phyloP scores from a whole-genome alignment of 2,888 invertebrate genomes.

The Tryphoninae sp. region DNA sequence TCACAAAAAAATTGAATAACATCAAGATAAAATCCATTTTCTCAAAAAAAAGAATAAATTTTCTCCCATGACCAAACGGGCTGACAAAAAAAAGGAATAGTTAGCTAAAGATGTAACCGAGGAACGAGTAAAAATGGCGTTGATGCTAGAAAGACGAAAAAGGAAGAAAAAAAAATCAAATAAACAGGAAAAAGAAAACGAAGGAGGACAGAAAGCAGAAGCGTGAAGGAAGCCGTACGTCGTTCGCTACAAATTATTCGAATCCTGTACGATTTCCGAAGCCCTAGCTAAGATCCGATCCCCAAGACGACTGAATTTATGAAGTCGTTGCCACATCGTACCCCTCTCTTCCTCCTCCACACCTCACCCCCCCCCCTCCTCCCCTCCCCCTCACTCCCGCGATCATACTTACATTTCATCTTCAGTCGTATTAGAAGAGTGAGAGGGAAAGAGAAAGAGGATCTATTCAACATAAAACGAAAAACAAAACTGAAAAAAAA shows the following conservation, averaged over 20 bases:
- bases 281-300: constrained; percentile 77
- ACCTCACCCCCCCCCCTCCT: constrained; percentile 38
- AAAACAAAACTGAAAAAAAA: constrained; percentile 51
- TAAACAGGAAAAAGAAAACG: constrained; percentile 25
- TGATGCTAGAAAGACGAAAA: neutral
- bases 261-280: constrained; percentile 81
- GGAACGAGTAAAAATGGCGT: constrained; percentile 35
- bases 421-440: constrained; percentile 60
- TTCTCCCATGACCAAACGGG: neutral
- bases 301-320: constrained; percentile 76
- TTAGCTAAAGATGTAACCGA: constrained; percentile 22
- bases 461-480: constrained; percentile 60
- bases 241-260: constrained; percentile 78
- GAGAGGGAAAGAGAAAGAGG: constrained; percentile 28
- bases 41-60: neutral
- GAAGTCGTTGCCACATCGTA: constrained; percentile 76
- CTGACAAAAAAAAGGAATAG: constrained; percentile 31
- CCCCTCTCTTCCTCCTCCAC: constrained; percentile 33
- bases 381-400: constrained; percentile 52
- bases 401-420: constrained; percentile 61
- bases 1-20: neutral
- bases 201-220: constrained; percentile 61
- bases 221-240: constrained; percentile 72
- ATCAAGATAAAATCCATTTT: neutral
- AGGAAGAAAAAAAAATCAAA: constrained; percentile 22